Evolutionary conservation across 2,888 invertebrate genomes (phyloP), one percentile per base, ranked within the genome.

Genomic region (Drosophila seclusa): DNA sequence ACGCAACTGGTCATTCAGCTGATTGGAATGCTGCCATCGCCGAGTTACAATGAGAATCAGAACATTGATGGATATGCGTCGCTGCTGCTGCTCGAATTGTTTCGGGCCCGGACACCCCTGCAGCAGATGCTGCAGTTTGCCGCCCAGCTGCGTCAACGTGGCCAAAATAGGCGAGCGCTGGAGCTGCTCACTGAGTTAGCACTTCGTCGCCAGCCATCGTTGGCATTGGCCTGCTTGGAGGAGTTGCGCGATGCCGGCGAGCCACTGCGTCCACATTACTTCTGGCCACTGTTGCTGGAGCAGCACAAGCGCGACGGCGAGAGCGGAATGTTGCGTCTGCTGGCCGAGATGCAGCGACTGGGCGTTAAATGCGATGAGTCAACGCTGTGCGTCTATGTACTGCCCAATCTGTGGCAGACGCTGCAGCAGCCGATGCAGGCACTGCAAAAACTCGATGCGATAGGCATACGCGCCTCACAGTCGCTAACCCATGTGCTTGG

Each of bases 201-300:
- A 0, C 83, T 96, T 60, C 94, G 89, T 2, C 83, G 89, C 1
- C 86, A 87, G 50, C 90, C 91, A 0, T 71, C 84, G 0, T 24
- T 62, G 1, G 90, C 79, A 0, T 4, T 91, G 2, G 57, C 66
- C 3, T 92, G 87, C 53, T 65, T 92, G 1, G 82, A 91, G 50
- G 83, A 83, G 1, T 48, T 93, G 3, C 64, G 75, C 0, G 67
- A 69, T 0, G 71, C 83, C 7, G 73, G 80, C 0, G 91, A 93
- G 58, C 57, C 76, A 3, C 61, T 93, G 61, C 93, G 95, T 21
- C 94, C 95, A 0, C 96, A 96, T 79, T 96, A 94, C 87, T 96
- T 95, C 87, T 96, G 96, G 96, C 95, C 96, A 0, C 91, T 96
- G 59, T 69, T 96, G 53, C 58, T 95, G 27, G 92, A 94, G 2